Evolutionary conservation across 53 echinoderm and acorn worm species (phyloP).

Genomic region (Mesocentrotus franciscanus): DNA sequence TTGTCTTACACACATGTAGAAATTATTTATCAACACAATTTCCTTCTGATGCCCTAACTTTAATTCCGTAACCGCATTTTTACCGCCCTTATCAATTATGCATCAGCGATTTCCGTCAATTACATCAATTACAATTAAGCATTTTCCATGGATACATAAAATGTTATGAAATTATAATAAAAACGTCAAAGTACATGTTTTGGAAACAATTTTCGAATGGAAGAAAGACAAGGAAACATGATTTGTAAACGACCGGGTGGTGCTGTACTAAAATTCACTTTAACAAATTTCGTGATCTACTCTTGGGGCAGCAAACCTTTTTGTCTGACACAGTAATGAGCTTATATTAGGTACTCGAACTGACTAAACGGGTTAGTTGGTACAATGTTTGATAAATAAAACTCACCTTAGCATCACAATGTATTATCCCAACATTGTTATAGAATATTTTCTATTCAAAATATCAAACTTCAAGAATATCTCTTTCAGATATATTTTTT

Average conservation of each 20-base stretch:
- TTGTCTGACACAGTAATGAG: not conserved
- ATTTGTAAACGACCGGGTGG: not conserved
- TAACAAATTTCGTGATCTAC: not conserved
- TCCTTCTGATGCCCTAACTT: constrained; percentile 4
- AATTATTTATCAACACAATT: constrained; percentile 4
- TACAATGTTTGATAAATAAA: not conserved
- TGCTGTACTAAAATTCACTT: not conserved
- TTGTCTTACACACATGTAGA: not conserved
- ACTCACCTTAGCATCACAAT: not conserved
- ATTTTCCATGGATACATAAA: not conserved
- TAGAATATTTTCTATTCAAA: not conserved
- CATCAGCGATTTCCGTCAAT: not conserved
- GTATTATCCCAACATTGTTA: not conserved
- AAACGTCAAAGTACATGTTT: not conserved
- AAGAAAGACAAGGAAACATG: not conserved
- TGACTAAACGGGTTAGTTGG: not conserved
- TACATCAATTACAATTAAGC: not conserved
- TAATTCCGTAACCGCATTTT: not conserved
- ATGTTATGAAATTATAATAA: not conserved
- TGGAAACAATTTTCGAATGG: not conserved
- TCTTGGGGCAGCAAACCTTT: not conserved
- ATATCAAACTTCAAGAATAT: not conserved
- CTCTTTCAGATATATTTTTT: no score
- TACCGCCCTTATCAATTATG: constrained; percentile 1
- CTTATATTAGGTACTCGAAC: not conserved